Percentiles rank a stretch among this genome's conserved stretches.
Conservation (phyloP, 2,113 vertebrate genomes). For the Pavo muticus region DNA sequence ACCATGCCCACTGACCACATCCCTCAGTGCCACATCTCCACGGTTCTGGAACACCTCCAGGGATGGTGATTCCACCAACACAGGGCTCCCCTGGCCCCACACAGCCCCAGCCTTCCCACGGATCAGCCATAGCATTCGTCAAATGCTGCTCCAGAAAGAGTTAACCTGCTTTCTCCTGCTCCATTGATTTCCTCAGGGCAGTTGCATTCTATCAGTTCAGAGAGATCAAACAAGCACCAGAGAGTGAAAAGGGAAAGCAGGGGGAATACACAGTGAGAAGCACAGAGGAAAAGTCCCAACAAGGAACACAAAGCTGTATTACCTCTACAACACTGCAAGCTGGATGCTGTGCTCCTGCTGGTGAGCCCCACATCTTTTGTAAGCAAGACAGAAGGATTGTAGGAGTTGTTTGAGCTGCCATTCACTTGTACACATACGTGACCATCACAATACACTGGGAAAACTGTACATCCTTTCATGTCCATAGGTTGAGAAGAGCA, state of each 20-base stretch:
- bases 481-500: not conserved
- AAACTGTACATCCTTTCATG: not conserved
- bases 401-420: not conserved
- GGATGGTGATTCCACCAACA: too few species aligned
- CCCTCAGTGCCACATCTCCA: too few species aligned
- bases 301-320: not conserved
- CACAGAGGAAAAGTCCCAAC: not conserved
- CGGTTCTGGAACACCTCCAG: too few species aligned
- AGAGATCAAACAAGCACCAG: not conserved
- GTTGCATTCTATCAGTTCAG: not conserved
- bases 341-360: not conserved
- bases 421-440: not conserved
- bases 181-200: not conserved
- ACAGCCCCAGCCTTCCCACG: not conserved
- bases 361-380: accelerated
- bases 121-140: not conserved
- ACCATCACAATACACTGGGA: not conserved
- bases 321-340: too few species aligned
- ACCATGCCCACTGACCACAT: too few species aligned
- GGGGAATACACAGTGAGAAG: not conserved
- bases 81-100: not conserved
- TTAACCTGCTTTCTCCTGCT: not conserved
- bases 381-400: not conserved
- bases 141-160: not conserved
- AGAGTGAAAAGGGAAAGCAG: not conserved